Percentiles rank a stretch among this genome's conserved stretches.
Conservation (phyloP, 2,113 vertebrate genomes). For the Nyctibius bracteatus region DNA sequence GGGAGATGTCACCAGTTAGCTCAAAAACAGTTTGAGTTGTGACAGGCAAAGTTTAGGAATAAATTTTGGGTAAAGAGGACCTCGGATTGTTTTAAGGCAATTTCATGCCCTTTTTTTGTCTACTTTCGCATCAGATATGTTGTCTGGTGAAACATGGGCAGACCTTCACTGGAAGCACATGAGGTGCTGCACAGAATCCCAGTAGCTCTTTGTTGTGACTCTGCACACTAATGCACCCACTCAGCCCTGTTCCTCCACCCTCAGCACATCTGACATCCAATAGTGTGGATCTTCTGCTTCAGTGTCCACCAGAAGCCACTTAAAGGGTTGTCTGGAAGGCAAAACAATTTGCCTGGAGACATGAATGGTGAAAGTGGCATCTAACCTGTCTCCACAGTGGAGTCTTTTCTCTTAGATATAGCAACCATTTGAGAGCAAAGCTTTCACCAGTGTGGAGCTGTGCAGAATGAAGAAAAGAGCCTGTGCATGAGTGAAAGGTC, state of each 20-base stretch:
- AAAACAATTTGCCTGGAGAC: background rate
- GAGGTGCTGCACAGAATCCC: background rate
- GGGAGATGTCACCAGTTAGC: background rate
- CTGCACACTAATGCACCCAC: background rate
- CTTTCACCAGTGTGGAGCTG: background rate
- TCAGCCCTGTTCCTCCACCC: background rate
- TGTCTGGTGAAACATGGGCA: background rate
- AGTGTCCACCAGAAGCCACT: background rate
- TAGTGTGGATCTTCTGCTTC: background rate
- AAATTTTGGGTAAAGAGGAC: background rate
- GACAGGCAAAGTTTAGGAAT: background rate
- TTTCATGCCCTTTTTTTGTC: background rate
- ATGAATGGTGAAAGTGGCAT: background rate
- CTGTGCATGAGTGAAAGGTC: background rate
- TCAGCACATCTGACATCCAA: background rate
- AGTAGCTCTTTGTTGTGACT: background rate
- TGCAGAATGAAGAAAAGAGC: background rate
- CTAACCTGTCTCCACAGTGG: background rate
- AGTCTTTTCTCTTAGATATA: background rate
- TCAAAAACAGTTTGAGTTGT: background rate
- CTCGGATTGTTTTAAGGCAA: background rate
- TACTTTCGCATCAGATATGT: background rate
- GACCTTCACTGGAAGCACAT: background rate
- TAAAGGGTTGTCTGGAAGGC: background rate
- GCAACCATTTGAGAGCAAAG: background rate